phyloP scores from a whole-genome alignment of 2,888 invertebrate genomes.

The Lymantria monacha region DNA sequence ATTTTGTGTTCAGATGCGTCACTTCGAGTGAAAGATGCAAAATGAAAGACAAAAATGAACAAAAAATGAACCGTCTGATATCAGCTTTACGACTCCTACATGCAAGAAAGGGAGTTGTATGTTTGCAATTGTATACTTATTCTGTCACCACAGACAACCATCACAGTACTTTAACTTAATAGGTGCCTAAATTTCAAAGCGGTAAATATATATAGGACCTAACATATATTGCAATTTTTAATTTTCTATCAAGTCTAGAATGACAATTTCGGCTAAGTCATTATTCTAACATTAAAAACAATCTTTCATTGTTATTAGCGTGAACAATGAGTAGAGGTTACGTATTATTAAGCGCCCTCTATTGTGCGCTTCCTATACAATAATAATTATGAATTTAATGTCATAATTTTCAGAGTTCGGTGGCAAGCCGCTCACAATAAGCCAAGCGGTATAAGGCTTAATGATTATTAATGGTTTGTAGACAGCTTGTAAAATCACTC shows the following conservation, averaged over 20 bases:
- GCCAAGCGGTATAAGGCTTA: conserved; percentile 55
- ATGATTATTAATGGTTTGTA: conserved; percentile 67
- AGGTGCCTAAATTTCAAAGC: too few relatives aligned
- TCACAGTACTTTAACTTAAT: too few relatives aligned
- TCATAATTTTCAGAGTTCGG: conserved; percentile 66
- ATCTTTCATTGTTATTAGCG: conserved; percentile 56
- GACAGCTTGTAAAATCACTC: conserved; percentile 57
- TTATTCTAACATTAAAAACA: conserved; percentile 46
- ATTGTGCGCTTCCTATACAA: neutral
- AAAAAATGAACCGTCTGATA: too few relatives aligned
- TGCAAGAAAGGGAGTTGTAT: too few relatives aligned
- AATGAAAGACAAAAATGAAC: too few relatives aligned
- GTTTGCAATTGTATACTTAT: too few relatives aligned
- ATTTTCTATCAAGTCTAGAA: neutral
- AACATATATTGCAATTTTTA: too few relatives aligned
- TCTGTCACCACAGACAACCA: too few relatives aligned
- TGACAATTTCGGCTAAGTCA: conserved; percentile 43
- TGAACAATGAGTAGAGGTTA: conserved; percentile 56
- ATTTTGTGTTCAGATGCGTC: too few relatives aligned
- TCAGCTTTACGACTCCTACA: too few relatives aligned
- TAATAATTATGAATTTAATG: conserved; percentile 68
- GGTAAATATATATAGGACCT: too few relatives aligned
- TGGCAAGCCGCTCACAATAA: conserved; percentile 53
- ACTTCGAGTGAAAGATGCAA: too few relatives aligned
- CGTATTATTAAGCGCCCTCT: conserved; percentile 54